phyloP scores from a whole-genome alignment of 2,113 vertebrate genomes.

The Poeciliopsis turrubarensis region DNA sequence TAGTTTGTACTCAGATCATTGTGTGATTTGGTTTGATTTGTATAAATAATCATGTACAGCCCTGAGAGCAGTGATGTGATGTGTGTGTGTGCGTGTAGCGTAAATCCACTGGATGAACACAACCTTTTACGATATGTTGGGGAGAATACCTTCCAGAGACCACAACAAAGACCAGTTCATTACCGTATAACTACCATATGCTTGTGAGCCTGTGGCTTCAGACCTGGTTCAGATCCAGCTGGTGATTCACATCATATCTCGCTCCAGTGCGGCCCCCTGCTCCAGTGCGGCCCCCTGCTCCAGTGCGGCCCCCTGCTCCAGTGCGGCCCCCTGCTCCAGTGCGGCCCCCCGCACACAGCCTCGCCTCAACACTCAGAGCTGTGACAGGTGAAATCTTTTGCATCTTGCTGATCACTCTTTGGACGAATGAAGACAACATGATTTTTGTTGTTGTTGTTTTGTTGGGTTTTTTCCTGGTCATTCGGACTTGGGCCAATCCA shows the following conservation, averaged over 20 bases:
- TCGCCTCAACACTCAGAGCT: conserved; percentile 13
- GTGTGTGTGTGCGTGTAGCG: not conserved
- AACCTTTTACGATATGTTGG: conserved; percentile 50
- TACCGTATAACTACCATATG: conserved; percentile 67
- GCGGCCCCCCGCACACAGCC: conserved; percentile 10
- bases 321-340: not conserved
- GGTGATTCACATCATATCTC: conserved; percentile 49
- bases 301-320: not conserved
- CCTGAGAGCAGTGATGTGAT: not conserved
- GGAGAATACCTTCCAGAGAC: conserved; percentile 54
- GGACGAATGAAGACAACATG: not conserved
- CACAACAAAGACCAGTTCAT: conserved; percentile 59
- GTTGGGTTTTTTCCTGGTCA: not conserved
- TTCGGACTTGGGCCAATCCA: conserved; percentile 22
- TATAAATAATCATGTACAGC: conserved; percentile 21
- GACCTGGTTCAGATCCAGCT: conserved; percentile 63
- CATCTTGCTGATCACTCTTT: not conserved
- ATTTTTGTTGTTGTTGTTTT: not conserved
- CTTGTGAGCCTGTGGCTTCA: conserved; percentile 58
- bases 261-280: not conserved
- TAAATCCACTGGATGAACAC: conserved; percentile 34
- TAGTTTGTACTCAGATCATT: not conserved
- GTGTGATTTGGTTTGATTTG: conserved; percentile 20
- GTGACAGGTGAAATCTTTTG: not conserved
- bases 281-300: conserved; percentile 4